Percentiles rank a stretch among this genome's conserved stretches.
Evolutionary conservation across 92 coral and sea anemone species (phyloP).

Genomic region (Epizoanthus scotinus): DNA sequence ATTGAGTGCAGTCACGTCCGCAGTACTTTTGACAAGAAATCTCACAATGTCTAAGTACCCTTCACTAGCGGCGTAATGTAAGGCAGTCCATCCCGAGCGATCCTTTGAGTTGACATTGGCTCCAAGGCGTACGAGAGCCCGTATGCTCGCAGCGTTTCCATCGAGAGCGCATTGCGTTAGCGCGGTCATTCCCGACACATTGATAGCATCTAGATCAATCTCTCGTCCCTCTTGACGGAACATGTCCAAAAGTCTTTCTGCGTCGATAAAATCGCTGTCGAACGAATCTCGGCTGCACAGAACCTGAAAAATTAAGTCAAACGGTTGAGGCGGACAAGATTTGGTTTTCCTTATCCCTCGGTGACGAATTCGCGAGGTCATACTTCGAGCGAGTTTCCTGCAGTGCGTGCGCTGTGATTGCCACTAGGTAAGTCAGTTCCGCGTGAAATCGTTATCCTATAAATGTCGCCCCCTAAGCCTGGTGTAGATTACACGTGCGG

Average conservation of each 20-base stretch:
- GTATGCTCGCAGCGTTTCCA: conserved; percentile 82
- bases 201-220: conserved; percentile 81
- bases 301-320: conserved; percentile 76
- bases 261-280: conserved; percentile 60
- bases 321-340: conserved; percentile 62
- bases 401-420: not conserved
- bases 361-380: conserved; percentile 33
- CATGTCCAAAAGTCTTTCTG: conserved; percentile 61
- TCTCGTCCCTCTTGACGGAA: conserved; percentile 55
- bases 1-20: conserved; percentile 70
- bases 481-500: conserved; percentile 22
- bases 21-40: conserved; percentile 68
- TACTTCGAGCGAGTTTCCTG: not conserved
- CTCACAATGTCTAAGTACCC: conserved; percentile 89
- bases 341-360: conserved; percentile 28
- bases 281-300: conserved; percentile 59
- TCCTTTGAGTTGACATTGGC: conserved; percentile 85
- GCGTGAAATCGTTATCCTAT: not conserved
- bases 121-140: conserved; percentile 75
- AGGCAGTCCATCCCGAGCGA: conserved; percentile 79
- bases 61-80: conserved; percentile 93
- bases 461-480: not conserved
- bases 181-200: conserved; percentile 93
- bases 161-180: conserved; percentile 90
- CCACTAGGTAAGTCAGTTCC: not conserved